These are phyloP conservation scores for Drosophila mauritiana DNA, from an alignment of 1,140 invertebrate species.

Conservation along the genomic window DNA sequence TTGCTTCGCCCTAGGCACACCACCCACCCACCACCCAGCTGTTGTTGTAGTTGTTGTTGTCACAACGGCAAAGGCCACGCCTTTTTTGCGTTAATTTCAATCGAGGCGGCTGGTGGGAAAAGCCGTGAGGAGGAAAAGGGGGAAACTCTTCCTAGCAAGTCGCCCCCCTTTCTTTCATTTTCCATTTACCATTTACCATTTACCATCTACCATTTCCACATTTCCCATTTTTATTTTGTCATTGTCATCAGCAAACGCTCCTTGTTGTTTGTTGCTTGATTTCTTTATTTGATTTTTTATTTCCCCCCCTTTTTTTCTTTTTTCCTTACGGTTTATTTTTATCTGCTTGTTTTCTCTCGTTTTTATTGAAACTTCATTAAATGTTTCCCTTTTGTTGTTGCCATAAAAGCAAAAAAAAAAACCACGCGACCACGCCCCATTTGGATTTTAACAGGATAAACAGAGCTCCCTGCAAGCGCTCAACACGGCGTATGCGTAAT, in stretches of 20 bases:
- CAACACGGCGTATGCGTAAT: slow-evolving; percentile 58
- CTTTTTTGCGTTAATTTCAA: slow-evolving; percentile 81
- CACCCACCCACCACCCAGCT: neutral
- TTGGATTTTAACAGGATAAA: slow-evolving; percentile 21
- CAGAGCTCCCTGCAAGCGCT: neutral
- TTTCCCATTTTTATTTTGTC: slow-evolving; percentile 44
- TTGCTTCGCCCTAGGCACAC: slow-evolving; percentile 13
- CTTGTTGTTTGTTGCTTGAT: slow-evolving; percentile 47
- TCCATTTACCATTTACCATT: slow-evolving; percentile 14
- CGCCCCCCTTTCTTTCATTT: slow-evolving; percentile 4
- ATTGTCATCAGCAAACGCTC: slow-evolving; percentile 43
- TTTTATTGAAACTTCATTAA: slow-evolving; percentile 75
- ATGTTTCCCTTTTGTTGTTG: slow-evolving; percentile 62
- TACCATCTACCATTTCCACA: slow-evolving; percentile 12
- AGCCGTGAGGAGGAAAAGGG: neutral
- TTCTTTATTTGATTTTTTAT: slow-evolving; percentile 69
- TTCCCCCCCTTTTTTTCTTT: slow-evolving; percentile 12
- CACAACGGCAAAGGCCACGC: slow-evolving; percentile 67
- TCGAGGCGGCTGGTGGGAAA: slow-evolving; percentile 33
- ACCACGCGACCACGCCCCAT: slow-evolving; percentile 31
- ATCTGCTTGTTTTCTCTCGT: slow-evolving; percentile 33
- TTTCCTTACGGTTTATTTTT: slow-evolving; percentile 26
- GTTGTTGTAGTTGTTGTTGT: slow-evolving; percentile 45
- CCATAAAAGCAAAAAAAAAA: slow-evolving; percentile 32
- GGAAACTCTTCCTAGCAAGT: slow-evolving; percentile 10